Conservation (phyloP, 2,113 vertebrate genomes). For the Ptychochromis oligacanthus region DNA sequence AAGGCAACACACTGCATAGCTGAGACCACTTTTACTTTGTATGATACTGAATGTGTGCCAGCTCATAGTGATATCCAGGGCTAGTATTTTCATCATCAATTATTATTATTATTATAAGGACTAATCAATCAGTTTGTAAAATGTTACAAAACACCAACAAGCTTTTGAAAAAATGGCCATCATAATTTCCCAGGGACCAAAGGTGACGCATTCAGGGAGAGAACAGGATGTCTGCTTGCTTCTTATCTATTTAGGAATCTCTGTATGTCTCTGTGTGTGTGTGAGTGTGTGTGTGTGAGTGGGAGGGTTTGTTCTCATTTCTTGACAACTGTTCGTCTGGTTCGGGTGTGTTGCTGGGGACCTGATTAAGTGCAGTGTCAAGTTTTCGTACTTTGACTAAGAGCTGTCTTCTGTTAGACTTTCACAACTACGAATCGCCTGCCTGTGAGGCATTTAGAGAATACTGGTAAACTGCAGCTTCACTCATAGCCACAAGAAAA, state of each 20-base stretch:
- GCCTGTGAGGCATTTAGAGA: neutral
- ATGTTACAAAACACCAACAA: neutral
- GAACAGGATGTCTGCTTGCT: neutral
- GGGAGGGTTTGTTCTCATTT: neutral
- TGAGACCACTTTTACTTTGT: neutral
- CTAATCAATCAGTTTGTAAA: neutral
- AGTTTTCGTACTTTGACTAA: neutral
- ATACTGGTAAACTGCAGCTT: neutral
- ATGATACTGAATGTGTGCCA: neutral
- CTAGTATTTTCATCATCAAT: neutral
- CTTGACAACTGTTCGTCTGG: neutral
- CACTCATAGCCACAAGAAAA: neutral
- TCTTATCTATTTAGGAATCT: constrained; percentile 4
- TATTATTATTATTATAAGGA: neutral
- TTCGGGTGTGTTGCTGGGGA: neutral
- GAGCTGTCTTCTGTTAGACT: neutral
- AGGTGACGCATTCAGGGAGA: neutral
- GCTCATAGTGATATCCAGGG: too few species aligned
- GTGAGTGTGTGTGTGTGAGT: neutral
- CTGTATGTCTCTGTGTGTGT: neutral
- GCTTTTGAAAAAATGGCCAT: neutral
- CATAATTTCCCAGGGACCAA: constrained; percentile 1
- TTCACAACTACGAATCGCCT: neutral
- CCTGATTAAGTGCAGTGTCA: neutral
- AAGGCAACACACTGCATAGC: neutral